A percentile compares a stretch with the other conserved stretches of the same genome.
phyloP scores from a whole-genome alignment of 2,113 vertebrate species.

The Syrmaticus mikado region DNA sequence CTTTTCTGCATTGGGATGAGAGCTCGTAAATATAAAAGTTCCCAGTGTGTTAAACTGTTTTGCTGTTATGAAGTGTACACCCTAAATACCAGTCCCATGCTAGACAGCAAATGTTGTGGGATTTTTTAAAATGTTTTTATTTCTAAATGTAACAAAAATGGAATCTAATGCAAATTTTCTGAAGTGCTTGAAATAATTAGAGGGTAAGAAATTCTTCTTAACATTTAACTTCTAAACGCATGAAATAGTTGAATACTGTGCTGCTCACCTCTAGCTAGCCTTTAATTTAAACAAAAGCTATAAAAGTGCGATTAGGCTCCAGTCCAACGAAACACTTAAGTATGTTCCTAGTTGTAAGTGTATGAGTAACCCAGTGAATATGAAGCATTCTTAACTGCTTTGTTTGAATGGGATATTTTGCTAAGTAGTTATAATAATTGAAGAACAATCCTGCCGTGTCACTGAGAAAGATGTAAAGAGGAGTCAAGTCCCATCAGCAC shows the following conservation, averaged over 20 bases:
- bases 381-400: neutral
- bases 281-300: constrained; percentile 59
- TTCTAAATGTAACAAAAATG: neutral
- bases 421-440: neutral
- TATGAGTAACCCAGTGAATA: constrained; percentile 6
- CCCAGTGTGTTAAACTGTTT: neutral
- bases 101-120: neutral
- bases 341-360: constrained; percentile 18
- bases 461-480: neutral
- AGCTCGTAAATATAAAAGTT: neutral
- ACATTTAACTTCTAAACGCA: constrained; percentile 17
- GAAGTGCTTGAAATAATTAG: neutral
- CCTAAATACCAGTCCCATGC: neutral
- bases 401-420: neutral
- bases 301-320: constrained; percentile 53
- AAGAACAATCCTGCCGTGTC: neutral
- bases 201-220: constrained; percentile 34
- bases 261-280: constrained; percentile 55
- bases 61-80: neutral
- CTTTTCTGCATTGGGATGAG: neutral
- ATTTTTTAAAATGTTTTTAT: neutral
- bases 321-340: constrained; percentile 55
- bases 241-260: neutral
- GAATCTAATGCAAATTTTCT: neutral
- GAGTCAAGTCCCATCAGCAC: neutral